Evolutionary conservation across 2,888 invertebrate genomes (phyloP).

Genomic region (Elmis aenea): DNA sequence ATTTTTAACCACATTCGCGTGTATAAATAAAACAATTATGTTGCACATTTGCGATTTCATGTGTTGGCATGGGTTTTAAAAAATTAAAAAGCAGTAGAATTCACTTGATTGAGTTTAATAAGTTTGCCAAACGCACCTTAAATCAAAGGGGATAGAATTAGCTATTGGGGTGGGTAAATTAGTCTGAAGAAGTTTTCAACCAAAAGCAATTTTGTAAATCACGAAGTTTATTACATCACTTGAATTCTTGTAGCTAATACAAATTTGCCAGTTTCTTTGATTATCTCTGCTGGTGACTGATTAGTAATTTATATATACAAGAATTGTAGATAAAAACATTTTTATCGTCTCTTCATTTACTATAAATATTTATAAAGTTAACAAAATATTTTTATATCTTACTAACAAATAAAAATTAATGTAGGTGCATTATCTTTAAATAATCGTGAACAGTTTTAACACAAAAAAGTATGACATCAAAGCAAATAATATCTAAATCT

Average conservation of each 20-base stretch:
- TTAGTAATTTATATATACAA: slow-evolving; percentile 1
- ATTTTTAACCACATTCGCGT: too few relatives aligned
- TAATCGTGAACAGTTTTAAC: too few relatives aligned
- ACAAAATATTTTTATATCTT: neutral
- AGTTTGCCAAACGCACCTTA: slow-evolving; percentile 11
- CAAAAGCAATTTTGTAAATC: slow-evolving; percentile 3
- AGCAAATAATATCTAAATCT: too few relatives aligned
- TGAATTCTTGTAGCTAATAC: slow-evolving; percentile 8
- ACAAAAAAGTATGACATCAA: too few relatives aligned
- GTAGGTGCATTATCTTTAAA: too few relatives aligned
- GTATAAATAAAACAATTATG: too few relatives aligned
- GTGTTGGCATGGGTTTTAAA: too few relatives aligned
- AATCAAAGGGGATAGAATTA: slow-evolving; percentile 10
- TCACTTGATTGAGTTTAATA: slow-evolving; percentile 16
- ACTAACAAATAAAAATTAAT: too few relatives aligned
- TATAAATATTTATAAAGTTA: neutral
- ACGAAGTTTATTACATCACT: too few relatives aligned
- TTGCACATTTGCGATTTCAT: too few relatives aligned
- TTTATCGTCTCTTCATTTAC: slow-evolving; percentile 1
- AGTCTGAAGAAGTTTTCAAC: slow-evolving; percentile 8
- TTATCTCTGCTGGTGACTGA: slow-evolving; percentile 12
- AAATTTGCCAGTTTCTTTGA: slow-evolving; percentile 15
- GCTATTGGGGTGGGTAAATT: slow-evolving; percentile 8
- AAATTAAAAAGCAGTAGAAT: too few relatives aligned
- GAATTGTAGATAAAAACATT: too few relatives aligned